Evolutionary conservation across 2,888 invertebrate genomes (phyloP).

Genomic region (Clitarchus hookeri): DNA sequence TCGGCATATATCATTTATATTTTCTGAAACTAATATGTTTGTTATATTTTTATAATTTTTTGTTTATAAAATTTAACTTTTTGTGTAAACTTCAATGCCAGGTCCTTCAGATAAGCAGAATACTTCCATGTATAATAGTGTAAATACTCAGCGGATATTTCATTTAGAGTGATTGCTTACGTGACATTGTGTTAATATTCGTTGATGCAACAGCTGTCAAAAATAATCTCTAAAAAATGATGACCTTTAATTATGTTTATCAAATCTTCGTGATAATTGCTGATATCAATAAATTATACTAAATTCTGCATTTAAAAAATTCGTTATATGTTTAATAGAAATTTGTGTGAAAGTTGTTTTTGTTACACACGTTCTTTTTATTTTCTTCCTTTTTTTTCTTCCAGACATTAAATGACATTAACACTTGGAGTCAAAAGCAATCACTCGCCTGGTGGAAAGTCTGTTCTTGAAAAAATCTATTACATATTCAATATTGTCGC

Average conservation of each 20-base stretch:
- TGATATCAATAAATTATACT: too few species aligned
- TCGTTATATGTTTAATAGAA: too few species aligned
- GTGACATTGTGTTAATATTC: too few species aligned
- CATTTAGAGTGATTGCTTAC: neutral
- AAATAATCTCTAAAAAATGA: too few species aligned
- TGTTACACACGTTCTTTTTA: neutral
- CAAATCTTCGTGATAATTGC: too few species aligned
- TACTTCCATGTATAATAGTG: neutral
- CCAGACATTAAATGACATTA: neutral
- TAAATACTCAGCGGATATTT: neutral
- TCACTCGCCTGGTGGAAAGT: neutral
- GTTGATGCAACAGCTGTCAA: too few species aligned
- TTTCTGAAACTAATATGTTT: neutral
- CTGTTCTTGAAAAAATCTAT: neutral
- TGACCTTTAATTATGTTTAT: too few species aligned
- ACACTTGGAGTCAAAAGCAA: neutral
- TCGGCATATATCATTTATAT: neutral
- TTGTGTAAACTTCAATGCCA: neutral
- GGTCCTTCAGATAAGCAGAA: neutral
- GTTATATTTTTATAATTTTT: neutral
- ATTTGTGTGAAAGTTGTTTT: neutral
- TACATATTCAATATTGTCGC: neutral
- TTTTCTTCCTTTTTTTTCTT: neutral
- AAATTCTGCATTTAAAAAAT: too few species aligned
- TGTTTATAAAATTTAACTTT: neutral